Conservation (phyloP, 92 coral and sea anemone species). For the Montipora capitata region DNA sequence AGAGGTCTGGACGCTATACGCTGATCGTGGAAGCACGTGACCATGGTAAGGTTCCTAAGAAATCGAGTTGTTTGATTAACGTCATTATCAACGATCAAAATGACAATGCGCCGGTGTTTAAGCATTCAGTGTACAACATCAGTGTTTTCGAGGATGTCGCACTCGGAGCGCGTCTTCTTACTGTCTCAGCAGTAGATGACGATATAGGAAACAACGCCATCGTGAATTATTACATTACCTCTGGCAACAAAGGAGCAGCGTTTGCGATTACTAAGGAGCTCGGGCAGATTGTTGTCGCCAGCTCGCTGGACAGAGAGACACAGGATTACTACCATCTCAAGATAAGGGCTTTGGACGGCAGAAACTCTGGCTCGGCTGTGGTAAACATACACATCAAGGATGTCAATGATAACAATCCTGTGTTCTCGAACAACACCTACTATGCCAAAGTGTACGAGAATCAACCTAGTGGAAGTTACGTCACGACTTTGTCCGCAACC, state of each 20-base stretch:
- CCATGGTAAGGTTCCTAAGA: slow-evolving; percentile 68
- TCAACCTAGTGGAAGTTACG: slow-evolving; percentile 71
- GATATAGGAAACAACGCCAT: slow-evolving; percentile 90
- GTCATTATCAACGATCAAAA: slow-evolving; percentile 87
- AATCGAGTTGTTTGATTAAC: slow-evolving; percentile 64
- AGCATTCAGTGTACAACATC: slow-evolving; percentile 69
- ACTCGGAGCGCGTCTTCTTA: slow-evolving; percentile 65
- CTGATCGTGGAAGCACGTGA: slow-evolving; percentile 87
- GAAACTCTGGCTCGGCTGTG: slow-evolving; percentile 83
- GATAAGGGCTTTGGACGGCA: slow-evolving; percentile 92
- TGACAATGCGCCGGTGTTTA: slow-evolving; percentile 88
- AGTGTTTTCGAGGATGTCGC: slow-evolving; percentile 80
- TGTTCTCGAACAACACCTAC: slow-evolving; percentile 70
- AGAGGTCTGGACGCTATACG: slow-evolving; percentile 65
- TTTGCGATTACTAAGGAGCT: slow-evolving; percentile 84
- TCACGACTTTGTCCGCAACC: slow-evolving; percentile 79
- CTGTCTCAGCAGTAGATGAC: slow-evolving; percentile 84
- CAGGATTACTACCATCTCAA: slow-evolving; percentile 77
- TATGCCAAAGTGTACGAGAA: slow-evolving; percentile 79
- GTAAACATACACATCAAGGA: slow-evolving; percentile 78
- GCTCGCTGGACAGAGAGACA: slow-evolving; percentile 83
- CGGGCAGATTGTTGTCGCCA: slow-evolving; percentile 86
- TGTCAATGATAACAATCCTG: slow-evolving; percentile 92
- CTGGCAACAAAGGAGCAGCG: slow-evolving; percentile 85
- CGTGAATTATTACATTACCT: slow-evolving; percentile 85